Percentiles rank a stretch among this genome's conserved stretches.
Conservation (phyloP, 2,797 vertebrate species). For the Harpagifer antarcticus region DNA sequence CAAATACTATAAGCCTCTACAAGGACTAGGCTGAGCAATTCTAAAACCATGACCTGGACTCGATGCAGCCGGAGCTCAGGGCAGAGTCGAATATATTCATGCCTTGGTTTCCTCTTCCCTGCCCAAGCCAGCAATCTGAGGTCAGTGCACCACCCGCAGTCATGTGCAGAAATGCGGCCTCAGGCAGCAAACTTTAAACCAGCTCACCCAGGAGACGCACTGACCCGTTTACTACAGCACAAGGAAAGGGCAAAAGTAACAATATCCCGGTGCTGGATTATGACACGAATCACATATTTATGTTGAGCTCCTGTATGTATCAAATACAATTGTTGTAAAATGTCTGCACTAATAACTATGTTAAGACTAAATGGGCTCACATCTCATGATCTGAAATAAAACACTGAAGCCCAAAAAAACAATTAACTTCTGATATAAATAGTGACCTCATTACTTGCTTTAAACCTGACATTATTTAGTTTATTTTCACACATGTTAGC, state of each 20-base stretch:
- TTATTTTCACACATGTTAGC: no score
- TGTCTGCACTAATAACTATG: background rate
- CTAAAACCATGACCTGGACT: constrained; percentile 32
- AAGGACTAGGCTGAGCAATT: constrained; percentile 12
- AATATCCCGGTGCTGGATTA: background rate
- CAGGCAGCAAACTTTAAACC: constrained; percentile 60
- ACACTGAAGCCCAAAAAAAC: background rate
- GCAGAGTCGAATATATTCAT: constrained; percentile 19
- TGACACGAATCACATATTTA: background rate
- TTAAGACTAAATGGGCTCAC: background rate
- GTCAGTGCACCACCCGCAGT: constrained; percentile 59
- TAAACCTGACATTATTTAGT: no score
- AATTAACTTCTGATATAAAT: no score
- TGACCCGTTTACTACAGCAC: constrained; percentile 72
- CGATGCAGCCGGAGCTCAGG: constrained; percentile 21
- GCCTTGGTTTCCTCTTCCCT: constrained; percentile 35
- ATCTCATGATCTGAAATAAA: background rate
- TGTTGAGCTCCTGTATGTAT: background rate
- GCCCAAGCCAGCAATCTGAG: constrained; percentile 40
- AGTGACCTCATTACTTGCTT: no score
- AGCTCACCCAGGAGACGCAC: constrained; percentile 65
- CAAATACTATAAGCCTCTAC: constrained; percentile 10
- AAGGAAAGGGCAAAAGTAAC: constrained; percentile 32
- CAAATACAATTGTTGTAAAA: background rate
- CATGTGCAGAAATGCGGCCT: constrained; percentile 57